Evolutionary conservation across 2,888 invertebrate species (phyloP).

Genomic region (Calameuta filiformis): DNA sequence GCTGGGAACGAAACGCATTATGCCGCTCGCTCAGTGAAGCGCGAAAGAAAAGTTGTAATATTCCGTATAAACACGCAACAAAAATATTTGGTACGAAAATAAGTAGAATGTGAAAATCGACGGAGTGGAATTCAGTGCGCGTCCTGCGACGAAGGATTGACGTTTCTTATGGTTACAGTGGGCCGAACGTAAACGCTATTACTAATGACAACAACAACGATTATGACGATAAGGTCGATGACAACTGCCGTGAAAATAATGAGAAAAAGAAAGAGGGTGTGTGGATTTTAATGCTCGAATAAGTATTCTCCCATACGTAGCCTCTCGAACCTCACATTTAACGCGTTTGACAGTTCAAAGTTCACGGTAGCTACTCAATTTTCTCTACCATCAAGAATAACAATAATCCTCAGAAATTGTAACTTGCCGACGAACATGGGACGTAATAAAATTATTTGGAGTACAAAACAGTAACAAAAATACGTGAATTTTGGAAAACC

Average conservation of each 20-base stretch:
- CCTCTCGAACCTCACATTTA: too few species aligned
- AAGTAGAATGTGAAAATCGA: slow-evolving; percentile 19
- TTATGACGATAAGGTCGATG: background rate
- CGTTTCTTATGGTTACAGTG: background rate
- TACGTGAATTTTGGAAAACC: too few species aligned
- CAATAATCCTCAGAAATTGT: too few species aligned
- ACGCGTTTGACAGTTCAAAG: too few species aligned
- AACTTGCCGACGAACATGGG: too few species aligned
- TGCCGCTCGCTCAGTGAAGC: slow-evolving; percentile 28
- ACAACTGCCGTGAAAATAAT: background rate
- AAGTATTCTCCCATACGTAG: too few species aligned
- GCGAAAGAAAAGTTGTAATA: slow-evolving; percentile 24
- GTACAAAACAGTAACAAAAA: too few species aligned
- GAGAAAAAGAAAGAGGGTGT: background rate
- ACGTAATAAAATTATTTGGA: too few species aligned
- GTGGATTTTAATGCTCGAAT: background rate
- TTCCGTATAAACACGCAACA: slow-evolving; percentile 18
- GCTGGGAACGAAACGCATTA: slow-evolving; percentile 43
- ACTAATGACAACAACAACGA: background rate
- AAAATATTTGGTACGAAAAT: slow-evolving; percentile 17
- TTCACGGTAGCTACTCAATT: too few species aligned
- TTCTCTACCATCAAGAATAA: too few species aligned
- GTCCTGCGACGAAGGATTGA: slow-evolving; percentile 14
- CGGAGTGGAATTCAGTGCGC: slow-evolving; percentile 11
- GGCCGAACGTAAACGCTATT: background rate